These are phyloP conservation scores for Mergus octosetaceus DNA, from an alignment of 2,797 vertebrate species.

Conservation along the genomic window DNA sequence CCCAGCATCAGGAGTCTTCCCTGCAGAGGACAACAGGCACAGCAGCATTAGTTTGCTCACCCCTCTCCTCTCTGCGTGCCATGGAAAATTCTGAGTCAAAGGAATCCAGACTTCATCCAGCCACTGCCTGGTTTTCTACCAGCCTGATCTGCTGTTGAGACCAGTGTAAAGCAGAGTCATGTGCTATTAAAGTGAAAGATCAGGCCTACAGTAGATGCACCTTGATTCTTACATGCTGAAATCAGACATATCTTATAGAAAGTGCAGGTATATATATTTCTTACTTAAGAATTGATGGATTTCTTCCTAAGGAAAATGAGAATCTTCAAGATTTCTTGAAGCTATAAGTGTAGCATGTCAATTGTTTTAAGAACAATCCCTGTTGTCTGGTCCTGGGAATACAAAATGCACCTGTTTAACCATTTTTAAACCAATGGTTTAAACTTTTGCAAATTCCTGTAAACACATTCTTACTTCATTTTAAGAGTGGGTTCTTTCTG, in stretches of 20 bases:
- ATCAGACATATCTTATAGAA: background rate
- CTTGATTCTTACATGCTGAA: background rate
- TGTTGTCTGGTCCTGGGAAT: background rate
- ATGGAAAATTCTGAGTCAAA: background rate
- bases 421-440: background rate
- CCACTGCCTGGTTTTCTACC: background rate
- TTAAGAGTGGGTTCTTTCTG: background rate
- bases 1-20: conserved; percentile 74
- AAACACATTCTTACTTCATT: background rate
- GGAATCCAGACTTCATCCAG: background rate
- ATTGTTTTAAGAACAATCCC: background rate
- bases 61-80: background rate
- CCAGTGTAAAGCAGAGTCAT: background rate
- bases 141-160: background rate
- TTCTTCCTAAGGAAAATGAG: background rate
- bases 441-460: background rate
- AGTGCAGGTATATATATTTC: background rate
- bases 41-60: background rate
- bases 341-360: background rate
- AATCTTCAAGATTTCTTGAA: background rate
- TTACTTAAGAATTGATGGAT: background rate
- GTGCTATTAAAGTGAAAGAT: background rate
- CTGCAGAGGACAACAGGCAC: conserved; percentile 49
- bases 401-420: background rate
- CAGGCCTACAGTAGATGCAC: background rate